phyloP scores from a whole-genome alignment of 1,140 invertebrate species.

The Zeugodacus cucurbitae region DNA sequence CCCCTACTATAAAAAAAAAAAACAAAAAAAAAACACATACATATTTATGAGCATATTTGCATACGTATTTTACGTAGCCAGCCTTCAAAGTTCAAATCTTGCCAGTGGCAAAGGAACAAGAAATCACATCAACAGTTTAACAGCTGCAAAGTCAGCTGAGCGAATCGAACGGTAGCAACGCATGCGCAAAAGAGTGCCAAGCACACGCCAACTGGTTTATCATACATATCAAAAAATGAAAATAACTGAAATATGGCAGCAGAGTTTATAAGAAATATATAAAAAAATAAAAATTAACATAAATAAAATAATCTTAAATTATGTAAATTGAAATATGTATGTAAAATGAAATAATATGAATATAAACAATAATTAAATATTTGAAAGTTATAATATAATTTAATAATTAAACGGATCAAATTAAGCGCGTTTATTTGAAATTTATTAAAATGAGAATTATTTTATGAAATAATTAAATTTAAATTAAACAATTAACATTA shows the following conservation, averaged over 20 bases:
- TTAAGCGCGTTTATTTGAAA: too few relatives aligned
- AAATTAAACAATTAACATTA: too few relatives aligned
- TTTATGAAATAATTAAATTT: too few relatives aligned
- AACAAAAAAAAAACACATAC: too few relatives aligned
- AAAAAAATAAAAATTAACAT: background rate
- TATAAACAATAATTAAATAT: too few relatives aligned
- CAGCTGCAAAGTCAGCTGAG: background rate
- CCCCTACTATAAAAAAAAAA: too few relatives aligned
- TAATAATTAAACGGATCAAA: too few relatives aligned
- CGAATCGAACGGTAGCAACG: background rate
- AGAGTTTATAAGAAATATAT: background rate
- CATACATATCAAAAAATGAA: background rate
- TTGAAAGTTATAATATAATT: too few relatives aligned
- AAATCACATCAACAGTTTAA: background rate
- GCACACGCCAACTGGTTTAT: background rate
- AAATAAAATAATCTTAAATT: too few relatives aligned
- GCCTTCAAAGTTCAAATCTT: conserved; percentile 65
- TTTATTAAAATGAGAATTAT: too few relatives aligned
- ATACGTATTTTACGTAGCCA: conserved; percentile 51
- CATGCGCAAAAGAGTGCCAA: background rate
- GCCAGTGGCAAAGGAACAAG: background rate
- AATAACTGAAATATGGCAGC: background rate
- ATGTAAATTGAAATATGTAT: background rate
- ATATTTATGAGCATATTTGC: background rate
- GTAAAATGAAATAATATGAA: background rate